Base-by-base conservation (phyloP, 2,888 invertebrate genomes). In the Melanargia galathea region DNA sequence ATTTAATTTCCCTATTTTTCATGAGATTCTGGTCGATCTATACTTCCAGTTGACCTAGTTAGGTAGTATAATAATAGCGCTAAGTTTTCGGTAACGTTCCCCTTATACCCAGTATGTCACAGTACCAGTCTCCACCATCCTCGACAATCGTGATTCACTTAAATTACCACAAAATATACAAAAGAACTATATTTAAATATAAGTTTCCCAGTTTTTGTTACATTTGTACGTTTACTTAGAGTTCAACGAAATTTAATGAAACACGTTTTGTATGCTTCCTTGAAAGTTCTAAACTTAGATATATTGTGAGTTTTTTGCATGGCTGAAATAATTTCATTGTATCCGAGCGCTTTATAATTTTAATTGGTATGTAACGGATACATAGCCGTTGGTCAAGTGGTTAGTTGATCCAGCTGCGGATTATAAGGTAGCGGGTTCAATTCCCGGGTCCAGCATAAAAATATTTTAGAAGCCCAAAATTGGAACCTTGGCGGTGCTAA, bases 251-350 rank as follows among this genome's bases (percentile, higher is more conserved):
- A 56, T 56, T n/a, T n/a, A n/a, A n/a, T 56, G 24, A 45, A 56
- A 56, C 56, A 56, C 56, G 56, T 56, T 26, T 18, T 26, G 7
- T 8, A 22, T 30, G 30, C 43, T 56, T 56, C 56, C 56, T 56
- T 56, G 56, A 56, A 56, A 56, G 56, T 56, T 56, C 56, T 56
- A 56, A 56, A 11, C 56, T 56, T 56, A 43, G 45, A 38, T 30
- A 18, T 45, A 40, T 56, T 56, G 43, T 56, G 30, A 56, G 43
- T 56, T 56, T 56, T 56, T 56, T 45, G 4, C 11, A 43, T 0
- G 51, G 4, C 26, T 24, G 56, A 43, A 43, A 45, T 56, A 18
- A 18, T 45, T 45, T 26, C 26, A 56, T 45, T 56, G 43, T 45
- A 45, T 43, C 40, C 45, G 20, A 51, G 51, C 18, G 33, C 43